phyloP scores from a whole-genome alignment of 2,113 vertebrate species.

The Salminus brasiliensis region DNA sequence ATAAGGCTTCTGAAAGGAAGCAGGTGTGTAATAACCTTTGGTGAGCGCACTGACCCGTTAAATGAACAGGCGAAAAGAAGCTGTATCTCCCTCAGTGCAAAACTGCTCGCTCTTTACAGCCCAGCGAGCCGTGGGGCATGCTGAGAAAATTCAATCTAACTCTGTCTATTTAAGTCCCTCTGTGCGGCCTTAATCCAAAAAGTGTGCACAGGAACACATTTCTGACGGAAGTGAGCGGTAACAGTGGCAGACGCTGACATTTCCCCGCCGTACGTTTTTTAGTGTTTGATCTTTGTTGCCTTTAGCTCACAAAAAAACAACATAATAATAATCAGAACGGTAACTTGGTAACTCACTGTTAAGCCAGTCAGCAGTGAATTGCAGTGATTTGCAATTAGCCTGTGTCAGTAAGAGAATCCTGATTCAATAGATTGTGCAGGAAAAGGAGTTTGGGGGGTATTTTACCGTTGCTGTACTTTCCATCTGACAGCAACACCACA shows the following conservation, averaged over 20 bases:
- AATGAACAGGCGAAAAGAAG: neutral
- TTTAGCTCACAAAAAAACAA: too few species aligned
- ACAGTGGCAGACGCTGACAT: neutral
- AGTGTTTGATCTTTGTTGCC: too few species aligned
- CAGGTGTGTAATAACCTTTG: neutral
- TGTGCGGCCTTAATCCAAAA: neutral
- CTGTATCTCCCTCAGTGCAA: neutral
- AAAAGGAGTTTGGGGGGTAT: too few species aligned
- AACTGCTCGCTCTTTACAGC: neutral
- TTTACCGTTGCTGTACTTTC: too few species aligned
- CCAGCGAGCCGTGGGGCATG: neutral
- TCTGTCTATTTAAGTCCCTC: slow-evolving; percentile 4
- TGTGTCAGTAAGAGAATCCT: too few species aligned
- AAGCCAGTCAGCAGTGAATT: too few species aligned
- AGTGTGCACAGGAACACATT: neutral
- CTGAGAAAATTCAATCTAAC: neutral
- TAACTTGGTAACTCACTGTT: too few species aligned
- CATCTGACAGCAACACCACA: too few species aligned
- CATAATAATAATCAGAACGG: too few species aligned
- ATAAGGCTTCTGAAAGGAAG: neutral
- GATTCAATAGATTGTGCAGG: too few species aligned
- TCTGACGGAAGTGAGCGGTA: neutral
- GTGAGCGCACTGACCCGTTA: neutral
- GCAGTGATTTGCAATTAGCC: too few species aligned
- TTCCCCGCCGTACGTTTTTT: too few species aligned